Evolutionary conservation across 2,797 vertebrate genomes (phyloP).

Genomic region (Percopsis omiscomaycus): DNA sequence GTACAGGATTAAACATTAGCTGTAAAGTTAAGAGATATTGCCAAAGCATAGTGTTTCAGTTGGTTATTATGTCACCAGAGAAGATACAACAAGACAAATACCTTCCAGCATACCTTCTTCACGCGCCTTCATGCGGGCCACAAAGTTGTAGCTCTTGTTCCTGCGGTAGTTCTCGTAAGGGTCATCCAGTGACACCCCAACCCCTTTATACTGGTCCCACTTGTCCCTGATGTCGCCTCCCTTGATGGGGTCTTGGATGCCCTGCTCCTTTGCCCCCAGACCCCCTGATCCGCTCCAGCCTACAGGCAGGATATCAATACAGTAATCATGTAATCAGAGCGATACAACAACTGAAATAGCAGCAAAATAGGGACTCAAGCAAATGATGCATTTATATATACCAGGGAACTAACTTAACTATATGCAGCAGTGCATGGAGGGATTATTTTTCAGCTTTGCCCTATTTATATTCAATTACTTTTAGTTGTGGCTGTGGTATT

Average conservation of each 20-base stretch:
- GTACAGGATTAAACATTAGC: too few relatives aligned
- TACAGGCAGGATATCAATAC: constrained; percentile 44
- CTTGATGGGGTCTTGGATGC: constrained; percentile 97
- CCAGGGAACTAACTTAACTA: too few relatives aligned
- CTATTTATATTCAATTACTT: too few relatives aligned
- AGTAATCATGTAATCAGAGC: neutral
- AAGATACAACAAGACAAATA: neutral
- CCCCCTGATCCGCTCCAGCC: constrained; percentile 97
- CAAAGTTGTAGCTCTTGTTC: constrained; percentile 98
- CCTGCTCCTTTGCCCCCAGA: constrained; percentile 94
- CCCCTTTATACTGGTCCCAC: constrained; percentile 99
- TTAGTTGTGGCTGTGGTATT: too few relatives aligned
- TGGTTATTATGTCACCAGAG: neutral
- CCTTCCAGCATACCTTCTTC: constrained; percentile 85
- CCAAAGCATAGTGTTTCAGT: too few relatives aligned
- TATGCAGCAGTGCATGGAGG: too few relatives aligned
- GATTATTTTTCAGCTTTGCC: too few relatives aligned
- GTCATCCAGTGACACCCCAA: constrained; percentile 93
- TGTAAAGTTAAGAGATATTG: too few relatives aligned
- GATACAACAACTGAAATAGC: neutral
- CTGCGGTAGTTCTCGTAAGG: constrained; percentile 96
- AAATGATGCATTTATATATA: too few relatives aligned
- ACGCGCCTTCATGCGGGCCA: constrained; percentile 96
- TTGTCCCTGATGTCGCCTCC: constrained; percentile 95
- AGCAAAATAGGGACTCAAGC: neutral